These are phyloP conservation scores for Galagoides demidoff DNA, from an alignment of 2,797 vertebrate genomes.

Conservation along the genomic window DNA sequence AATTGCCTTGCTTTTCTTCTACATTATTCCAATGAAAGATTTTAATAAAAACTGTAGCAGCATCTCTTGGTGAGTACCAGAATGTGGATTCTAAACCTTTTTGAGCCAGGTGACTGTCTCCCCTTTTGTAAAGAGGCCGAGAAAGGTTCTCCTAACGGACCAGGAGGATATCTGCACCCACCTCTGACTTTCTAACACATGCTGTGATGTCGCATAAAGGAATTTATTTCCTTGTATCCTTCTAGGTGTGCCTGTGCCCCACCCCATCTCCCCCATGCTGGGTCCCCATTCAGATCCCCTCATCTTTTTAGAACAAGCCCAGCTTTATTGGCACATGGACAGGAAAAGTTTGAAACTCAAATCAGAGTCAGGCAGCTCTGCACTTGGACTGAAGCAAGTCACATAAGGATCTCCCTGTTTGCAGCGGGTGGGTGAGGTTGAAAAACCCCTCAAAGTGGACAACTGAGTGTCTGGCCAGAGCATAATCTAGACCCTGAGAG, in stretches of 20 bases:
- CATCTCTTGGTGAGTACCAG: not conserved
- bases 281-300: not conserved
- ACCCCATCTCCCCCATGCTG: not conserved
- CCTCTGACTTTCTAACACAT: not conserved
- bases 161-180: fast-evolving
- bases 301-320: not conserved
- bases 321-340: not conserved
- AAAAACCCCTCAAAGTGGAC: not conserved
- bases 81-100: not conserved
- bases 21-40: not conserved
- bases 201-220: not conserved
- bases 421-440: not conserved
- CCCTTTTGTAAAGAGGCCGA: not conserved
- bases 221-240: fast-evolving
- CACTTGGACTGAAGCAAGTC: not conserved
- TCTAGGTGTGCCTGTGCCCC: not conserved
- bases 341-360: not conserved
- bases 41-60: not conserved
- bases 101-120: not conserved
- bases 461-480: not conserved
- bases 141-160: not conserved
- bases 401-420: not conserved
- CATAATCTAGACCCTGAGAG: not conserved
- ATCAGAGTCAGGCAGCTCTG: not conserved
- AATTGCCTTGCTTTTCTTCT: not conserved